A percentile compares a stretch with the other conserved stretches of the same genome.
phyloP scores from a whole-genome alignment of 2,888 invertebrate genomes.

The Trichogramma dendrolimi region DNA sequence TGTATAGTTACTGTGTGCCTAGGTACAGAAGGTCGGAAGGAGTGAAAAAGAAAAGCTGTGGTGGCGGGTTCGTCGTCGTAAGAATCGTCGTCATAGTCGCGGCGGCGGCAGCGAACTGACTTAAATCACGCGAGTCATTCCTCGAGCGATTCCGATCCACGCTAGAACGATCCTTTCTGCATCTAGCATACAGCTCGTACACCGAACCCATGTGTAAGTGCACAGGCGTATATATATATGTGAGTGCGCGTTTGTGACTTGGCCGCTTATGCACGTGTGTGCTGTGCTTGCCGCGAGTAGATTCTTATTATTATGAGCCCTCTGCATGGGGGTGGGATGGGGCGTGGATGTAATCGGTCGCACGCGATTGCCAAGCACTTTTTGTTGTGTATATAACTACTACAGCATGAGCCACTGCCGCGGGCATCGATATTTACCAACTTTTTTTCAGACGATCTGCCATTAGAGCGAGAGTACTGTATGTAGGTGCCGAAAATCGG shows the following conservation, averaged over 20 bases:
- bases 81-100: too few species aligned
- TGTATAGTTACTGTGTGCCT: too few species aligned
- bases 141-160: slow-evolving; percentile 31
- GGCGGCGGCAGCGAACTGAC: slow-evolving; percentile 26
- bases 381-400: too few species aligned
- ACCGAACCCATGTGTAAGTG: background rate
- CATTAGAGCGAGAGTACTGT: too few species aligned
- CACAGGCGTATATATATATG: background rate
- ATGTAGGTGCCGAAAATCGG: too few species aligned
- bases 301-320: slow-evolving; percentile 30
- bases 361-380: slow-evolving; percentile 27
- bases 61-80: too few species aligned
- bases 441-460: too few species aligned
- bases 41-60: slow-evolving; percentile 6
- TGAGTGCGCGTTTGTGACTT: background rate
- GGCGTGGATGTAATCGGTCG: slow-evolving; percentile 27
- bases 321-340: slow-evolving; percentile 11
- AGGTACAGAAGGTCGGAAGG: background rate
- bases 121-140: slow-evolving; percentile 34
- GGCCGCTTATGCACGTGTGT: slow-evolving; percentile 16
- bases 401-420: too few species aligned
- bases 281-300: slow-evolving; percentile 24
- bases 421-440: too few species aligned
- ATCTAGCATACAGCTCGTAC: background rate
- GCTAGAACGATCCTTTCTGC: slow-evolving; percentile 6